Evolutionary conservation across 92 coral and sea anemone genomes (phyloP), one percentile per base, ranked within the genome.

Genomic region (Zoanthus sansibaricus): DNA sequence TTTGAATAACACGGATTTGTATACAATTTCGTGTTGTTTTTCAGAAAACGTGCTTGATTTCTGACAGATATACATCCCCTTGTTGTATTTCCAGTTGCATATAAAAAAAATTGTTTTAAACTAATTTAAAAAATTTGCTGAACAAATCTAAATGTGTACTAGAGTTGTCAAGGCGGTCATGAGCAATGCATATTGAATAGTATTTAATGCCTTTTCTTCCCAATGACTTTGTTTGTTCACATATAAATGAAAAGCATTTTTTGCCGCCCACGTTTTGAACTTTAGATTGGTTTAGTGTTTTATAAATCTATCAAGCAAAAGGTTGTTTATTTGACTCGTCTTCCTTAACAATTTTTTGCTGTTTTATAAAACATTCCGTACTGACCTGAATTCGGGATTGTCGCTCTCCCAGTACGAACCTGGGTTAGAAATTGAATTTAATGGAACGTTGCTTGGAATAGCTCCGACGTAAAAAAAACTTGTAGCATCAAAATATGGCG

Each of bases 381-480:
- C 25, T 25, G 25, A 25, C 85, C 85, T 80, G 44, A 70, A 59
- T 44, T 47, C 17, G 47, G 8, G 3, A 6, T 66, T 66, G 42
- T 45, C 51, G 85, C 75, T 80, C 16, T 80, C 85, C 85, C 85
- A 80, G 85, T 80, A 86, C 14, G 93, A 80, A 17, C 88, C 88
- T 44, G 95, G 98, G 46, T 86, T 90, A 25, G 88, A 94, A 72
- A 94, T 37, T 9, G 75, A 79, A 82, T 88, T 88, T 46, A 83
- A 18, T 10, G 11, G 21, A 56, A 64, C 14, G 25, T 73, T 7
- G 7, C 51, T 80, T 12, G 92, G 93, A 71, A 94, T 80, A 54
- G 79, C 86, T 7, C 95, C 98, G 37, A 92, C 90, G 77, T 92
- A 92, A 15, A 94, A 88, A 75, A 46, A 79, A n/a, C 79, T 44